Evolutionary conservation across 2,888 invertebrate genomes (phyloP).

Genomic region (Blera fallax): DNA sequence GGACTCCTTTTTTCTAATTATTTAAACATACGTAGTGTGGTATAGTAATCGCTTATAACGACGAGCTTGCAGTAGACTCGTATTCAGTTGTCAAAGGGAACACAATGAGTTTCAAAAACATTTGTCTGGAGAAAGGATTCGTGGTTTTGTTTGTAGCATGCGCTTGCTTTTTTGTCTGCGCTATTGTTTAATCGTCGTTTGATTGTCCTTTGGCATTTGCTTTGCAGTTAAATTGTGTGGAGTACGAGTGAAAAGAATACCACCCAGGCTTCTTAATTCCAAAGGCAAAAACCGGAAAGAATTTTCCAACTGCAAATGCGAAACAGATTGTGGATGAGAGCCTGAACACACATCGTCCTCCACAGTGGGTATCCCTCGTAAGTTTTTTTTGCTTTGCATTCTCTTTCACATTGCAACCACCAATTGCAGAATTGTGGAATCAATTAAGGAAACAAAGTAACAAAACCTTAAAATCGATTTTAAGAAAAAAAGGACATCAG

Average conservation of each 20-base stretch:
- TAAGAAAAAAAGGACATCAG: background rate
- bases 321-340: too few species aligned
- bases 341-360: too few species aligned
- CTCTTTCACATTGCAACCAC: background rate
- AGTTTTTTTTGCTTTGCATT: background rate
- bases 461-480: background rate
- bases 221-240: background rate
- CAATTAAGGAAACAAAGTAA: background rate
- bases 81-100: background rate
- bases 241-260: too few species aligned
- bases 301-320: too few species aligned
- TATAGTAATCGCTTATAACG: background rate
- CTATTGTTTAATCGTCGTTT: background rate
- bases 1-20: conserved; percentile 9
- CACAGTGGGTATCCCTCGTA: too few species aligned
- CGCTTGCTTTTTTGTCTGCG: background rate
- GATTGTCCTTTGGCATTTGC: background rate
- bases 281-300: too few species aligned
- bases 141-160: background rate
- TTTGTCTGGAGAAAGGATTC: background rate
- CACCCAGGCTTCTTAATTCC: too few species aligned
- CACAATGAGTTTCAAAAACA: background rate
- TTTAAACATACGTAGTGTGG: background rate
- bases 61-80: background rate
- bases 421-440: background rate